These are phyloP conservation scores for Fulmarus glacialis DNA, from an alignment of 2,113 vertebrate species.

Conservation along the genomic window DNA sequence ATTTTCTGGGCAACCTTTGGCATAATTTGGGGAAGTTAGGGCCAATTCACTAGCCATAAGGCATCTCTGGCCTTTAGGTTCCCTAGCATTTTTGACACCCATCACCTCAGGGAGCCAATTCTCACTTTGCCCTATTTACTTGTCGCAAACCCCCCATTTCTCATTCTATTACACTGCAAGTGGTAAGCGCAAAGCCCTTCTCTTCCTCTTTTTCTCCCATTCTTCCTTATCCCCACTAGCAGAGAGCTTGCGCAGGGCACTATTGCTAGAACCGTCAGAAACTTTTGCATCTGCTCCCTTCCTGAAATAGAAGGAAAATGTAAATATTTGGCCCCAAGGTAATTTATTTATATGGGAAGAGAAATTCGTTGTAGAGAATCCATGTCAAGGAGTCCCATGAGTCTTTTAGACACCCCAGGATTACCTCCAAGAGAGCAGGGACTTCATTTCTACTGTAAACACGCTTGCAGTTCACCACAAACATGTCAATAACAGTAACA, in stretches of 20 bases:
- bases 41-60: constrained; percentile 10
- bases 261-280: background rate
- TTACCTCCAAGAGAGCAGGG: constrained; percentile 41
- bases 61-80: constrained; percentile 50
- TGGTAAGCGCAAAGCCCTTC: background rate
- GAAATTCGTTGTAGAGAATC: constrained; percentile 36
- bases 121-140: constrained; percentile 21
- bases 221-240: background rate
- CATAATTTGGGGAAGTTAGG: background rate
- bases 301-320: background rate
- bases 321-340: background rate
- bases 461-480: background rate
- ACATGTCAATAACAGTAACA: constrained; percentile 48
- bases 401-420: constrained; percentile 40
- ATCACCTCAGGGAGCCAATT: background rate
- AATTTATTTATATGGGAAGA: constrained; percentile 38
- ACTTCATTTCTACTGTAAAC: constrained; percentile 27
- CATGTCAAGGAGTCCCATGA: background rate
- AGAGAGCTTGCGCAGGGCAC: background rate
- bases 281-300: constrained; percentile 13
- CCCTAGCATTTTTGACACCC: constrained; percentile 5
- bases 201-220: background rate
- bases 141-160: background rate
- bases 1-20: background rate
- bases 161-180: background rate